phyloP scores from a whole-genome alignment of 2,888 invertebrate species.

The Torymus tubicola region DNA sequence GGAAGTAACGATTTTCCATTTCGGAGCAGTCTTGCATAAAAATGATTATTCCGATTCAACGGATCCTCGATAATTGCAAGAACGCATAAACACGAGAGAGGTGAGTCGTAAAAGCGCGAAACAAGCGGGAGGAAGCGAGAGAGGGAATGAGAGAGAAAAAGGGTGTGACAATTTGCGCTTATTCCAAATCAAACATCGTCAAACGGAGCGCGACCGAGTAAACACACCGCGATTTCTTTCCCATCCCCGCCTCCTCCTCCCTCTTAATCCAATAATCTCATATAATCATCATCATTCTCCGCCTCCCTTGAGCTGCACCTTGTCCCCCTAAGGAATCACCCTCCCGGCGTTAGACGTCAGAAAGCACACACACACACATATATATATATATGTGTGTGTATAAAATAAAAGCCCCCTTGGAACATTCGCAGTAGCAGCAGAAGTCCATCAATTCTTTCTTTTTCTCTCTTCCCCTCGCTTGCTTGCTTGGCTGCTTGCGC shows the following conservation, averaged over 20 bases:
- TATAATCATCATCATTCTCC: too few relatives aligned
- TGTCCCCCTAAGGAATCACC: conserved; percentile 1
- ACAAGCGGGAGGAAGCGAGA: too few relatives aligned
- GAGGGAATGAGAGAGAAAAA: conserved; percentile 5
- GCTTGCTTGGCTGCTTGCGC: background rate
- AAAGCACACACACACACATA: background rate
- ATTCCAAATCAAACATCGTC: conserved; percentile 30
- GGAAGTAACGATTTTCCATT: too few relatives aligned
- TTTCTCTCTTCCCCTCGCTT: background rate
- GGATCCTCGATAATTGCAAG: background rate
- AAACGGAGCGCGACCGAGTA: conserved; percentile 28
- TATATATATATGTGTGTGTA: too few relatives aligned
- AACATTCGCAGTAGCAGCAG: background rate
- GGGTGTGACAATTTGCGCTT: conserved; percentile 45
- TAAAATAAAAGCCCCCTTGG: too few relatives aligned
- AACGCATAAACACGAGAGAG: background rate
- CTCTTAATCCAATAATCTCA: too few relatives aligned
- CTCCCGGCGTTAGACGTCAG: background rate
- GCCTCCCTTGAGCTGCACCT: background rate
- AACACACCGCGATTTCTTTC: conserved; percentile 25
- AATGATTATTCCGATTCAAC: background rate
- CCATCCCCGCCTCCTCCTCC: background rate
- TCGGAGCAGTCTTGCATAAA: background rate
- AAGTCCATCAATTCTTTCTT: conserved; percentile 21
- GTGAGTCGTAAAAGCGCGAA: too few relatives aligned